A percentile compares a stretch with the other conserved stretches of the same genome.
These are phyloP conservation scores for Philereme transversata DNA, from an alignment of 2,888 invertebrate species.

Conservation along the genomic window DNA sequence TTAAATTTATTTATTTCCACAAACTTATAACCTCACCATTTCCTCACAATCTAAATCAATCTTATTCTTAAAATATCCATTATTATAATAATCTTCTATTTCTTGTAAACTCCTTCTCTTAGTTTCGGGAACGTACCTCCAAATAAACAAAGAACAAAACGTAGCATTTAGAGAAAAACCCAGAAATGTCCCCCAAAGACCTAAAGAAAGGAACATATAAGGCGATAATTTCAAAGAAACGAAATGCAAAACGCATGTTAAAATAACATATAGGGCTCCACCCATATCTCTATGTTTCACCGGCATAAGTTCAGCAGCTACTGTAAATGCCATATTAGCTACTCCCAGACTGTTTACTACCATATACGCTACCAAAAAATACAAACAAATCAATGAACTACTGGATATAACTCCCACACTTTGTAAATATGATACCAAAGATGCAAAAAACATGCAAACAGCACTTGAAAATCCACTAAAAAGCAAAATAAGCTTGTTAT, in stretches of 20 bases:
- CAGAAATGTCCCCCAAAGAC: slow-evolving; percentile 33
- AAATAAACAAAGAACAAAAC: slow-evolving; percentile 25
- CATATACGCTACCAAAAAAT: slow-evolving; percentile 24
- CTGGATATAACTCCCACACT: slow-evolving; percentile 12
- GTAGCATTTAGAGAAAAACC: slow-evolving; percentile 22
- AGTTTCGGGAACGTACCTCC: slow-evolving; percentile 35
- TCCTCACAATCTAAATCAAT: no score
- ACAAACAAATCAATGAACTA: slow-evolving; percentile 27
- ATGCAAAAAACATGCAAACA: slow-evolving; percentile 9
- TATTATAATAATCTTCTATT: slow-evolving; percentile 32
- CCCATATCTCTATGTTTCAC: slow-evolving; percentile 35
- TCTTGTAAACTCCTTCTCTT: slow-evolving; percentile 33
- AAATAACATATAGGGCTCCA: slow-evolving; percentile 27
- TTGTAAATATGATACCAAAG: slow-evolving; percentile 19
- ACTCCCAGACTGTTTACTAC: slow-evolving; percentile 23
- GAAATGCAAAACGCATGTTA: slow-evolving; percentile 19
- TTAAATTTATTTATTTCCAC: no score
- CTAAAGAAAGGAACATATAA: slow-evolving; percentile 27
- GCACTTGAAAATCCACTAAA: slow-evolving; percentile 8
- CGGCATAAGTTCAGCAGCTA: slow-evolving; percentile 35
- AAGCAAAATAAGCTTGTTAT: slow-evolving; percentile 24
- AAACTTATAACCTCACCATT: no score
- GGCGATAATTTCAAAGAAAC: slow-evolving; percentile 31
- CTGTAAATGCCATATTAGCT: slow-evolving; percentile 10
- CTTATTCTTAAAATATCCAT: not conserved